Base-by-base conservation (phyloP, 1,140 invertebrate genomes). In the Ptiloglossa arizonensis region DNA sequence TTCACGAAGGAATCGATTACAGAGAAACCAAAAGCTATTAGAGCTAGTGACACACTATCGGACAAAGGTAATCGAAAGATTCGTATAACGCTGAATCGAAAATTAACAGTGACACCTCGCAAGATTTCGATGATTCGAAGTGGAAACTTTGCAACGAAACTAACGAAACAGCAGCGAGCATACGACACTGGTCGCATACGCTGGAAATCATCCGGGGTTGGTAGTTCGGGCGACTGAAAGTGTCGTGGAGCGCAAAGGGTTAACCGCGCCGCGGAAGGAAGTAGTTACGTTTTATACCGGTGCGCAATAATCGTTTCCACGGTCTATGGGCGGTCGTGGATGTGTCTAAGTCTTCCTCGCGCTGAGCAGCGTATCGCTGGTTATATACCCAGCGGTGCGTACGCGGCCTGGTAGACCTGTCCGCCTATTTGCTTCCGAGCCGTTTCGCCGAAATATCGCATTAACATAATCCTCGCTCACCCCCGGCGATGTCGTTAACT, bases 281-380 rank as follows among this genome's bases (percentile, higher is more conserved):
- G 87, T 82, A 87, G 85, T 89, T 88, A 87, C 68, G 79, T 89
- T 89, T 89, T 89, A 89, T 88, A 88, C 79, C 83, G 77, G 54
- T n/a, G 71, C 57, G 87, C 80, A 88, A 89, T 89, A 89, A 89
- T 89, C 87, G 88, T 88, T 88, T 81, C 79, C 54, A 79, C 57
- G 77, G 81, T 87, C 86, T 83, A 86, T 62, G 69, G n/a, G 74
- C 67, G 56, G 57, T 57, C 57, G 57, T 71, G 63, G 79, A 68
- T 80, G 56, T 50, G 57, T 60, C 62, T 69, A 57, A 77, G 64
- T 56, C 38, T 46, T 54, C 32, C 54, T 32, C 27, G 27, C n/a
- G 17, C 50, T 24, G 35, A 44, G n/a, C n/a, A 62, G 27, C 38
- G 50, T 44, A 74, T 67, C 72, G 48, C 38, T 57, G 9, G 15